A percentile compares a stretch with the other conserved stretches of the same genome.
Conservation (phyloP, 2,797 vertebrate species). For the Myotis vivesi region DNA sequence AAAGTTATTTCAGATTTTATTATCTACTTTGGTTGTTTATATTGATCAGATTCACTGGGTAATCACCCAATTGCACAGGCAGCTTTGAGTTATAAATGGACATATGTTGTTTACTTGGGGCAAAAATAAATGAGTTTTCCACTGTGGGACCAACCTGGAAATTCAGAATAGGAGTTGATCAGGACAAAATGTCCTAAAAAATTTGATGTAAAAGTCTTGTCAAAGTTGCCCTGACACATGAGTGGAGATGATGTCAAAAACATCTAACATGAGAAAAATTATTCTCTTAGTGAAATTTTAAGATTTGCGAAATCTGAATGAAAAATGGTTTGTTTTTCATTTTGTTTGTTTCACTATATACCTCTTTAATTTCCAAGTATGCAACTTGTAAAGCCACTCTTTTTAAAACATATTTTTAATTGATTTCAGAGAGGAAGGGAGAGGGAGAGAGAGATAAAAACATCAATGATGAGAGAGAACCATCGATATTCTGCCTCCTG, state of each 20-base stretch:
- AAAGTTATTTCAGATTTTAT: slow-evolving; percentile 20
- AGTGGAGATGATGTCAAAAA: not conserved
- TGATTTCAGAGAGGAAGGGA: too few species aligned
- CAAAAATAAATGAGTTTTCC: slow-evolving; percentile 23
- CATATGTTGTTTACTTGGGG: not conserved
- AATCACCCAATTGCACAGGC: not conserved
- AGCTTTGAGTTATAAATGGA: slow-evolving; percentile 26
- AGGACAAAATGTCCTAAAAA: not conserved
- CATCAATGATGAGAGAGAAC: too few species aligned
- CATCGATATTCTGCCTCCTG: too few species aligned
- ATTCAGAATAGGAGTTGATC: slow-evolving; percentile 1
- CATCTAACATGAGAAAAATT: not conserved
- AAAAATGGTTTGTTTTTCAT: not conserved
- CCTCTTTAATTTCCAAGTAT: slow-evolving; percentile 4
- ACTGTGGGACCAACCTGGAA: not conserved
- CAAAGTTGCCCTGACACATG: not conserved
- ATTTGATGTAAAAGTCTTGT: not conserved
- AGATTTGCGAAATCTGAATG: not conserved
- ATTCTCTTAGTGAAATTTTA: slow-evolving; percentile 31
- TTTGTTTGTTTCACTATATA: not conserved
- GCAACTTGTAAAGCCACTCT: not conserved
- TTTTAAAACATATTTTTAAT: not conserved
- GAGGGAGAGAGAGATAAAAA: too few species aligned
- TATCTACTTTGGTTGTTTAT: not conserved
- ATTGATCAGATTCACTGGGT: slow-evolving; percentile 43